A percentile compares a stretch with the other conserved stretches of the same genome.
These are phyloP conservation scores for Drosophila anceps DNA, from an alignment of 2,888 invertebrate genomes.

Conservation along the genomic window DNA sequence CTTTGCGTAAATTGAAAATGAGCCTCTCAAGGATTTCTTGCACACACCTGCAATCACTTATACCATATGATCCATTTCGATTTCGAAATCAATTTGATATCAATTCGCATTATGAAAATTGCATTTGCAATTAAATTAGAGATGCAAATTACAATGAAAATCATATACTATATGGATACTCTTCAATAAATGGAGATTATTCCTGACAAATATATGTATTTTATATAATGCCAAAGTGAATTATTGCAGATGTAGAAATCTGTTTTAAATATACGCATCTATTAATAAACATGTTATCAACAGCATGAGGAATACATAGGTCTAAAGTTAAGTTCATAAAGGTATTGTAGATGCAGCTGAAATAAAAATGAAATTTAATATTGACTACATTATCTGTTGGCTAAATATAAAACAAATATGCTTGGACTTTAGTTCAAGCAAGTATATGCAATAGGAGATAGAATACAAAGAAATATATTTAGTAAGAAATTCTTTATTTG, in stretches of 20 bases:
- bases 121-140: constrained; percentile 17
- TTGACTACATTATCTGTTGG: constrained; percentile 5
- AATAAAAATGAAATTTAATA: neutral
- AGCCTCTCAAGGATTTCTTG: constrained; percentile 49
- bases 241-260: neutral
- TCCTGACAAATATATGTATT: neutral
- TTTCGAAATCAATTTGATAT: constrained; percentile 29
- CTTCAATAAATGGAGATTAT: neutral
- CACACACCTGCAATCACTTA: constrained; percentile 45
- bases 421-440: neutral
- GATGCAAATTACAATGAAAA: neutral
- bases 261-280: neutral
- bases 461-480: too few relatives aligned
- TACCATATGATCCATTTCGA: constrained; percentile 8
- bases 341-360: neutral
- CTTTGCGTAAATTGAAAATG: constrained; percentile 76
- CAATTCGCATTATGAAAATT: constrained; percentile 25
- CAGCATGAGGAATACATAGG: neutral
- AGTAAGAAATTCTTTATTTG: neutral
- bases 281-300: constrained; percentile 16
- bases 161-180: neutral
- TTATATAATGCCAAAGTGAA: too few relatives aligned
- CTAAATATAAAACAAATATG: neutral
- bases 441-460: neutral
- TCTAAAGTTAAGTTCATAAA: neutral